Percentiles rank a stretch among this genome's conserved stretches.
phyloP scores from a whole-genome alignment of 1,140 invertebrate genomes.

The Melanaphis sacchari region DNA sequence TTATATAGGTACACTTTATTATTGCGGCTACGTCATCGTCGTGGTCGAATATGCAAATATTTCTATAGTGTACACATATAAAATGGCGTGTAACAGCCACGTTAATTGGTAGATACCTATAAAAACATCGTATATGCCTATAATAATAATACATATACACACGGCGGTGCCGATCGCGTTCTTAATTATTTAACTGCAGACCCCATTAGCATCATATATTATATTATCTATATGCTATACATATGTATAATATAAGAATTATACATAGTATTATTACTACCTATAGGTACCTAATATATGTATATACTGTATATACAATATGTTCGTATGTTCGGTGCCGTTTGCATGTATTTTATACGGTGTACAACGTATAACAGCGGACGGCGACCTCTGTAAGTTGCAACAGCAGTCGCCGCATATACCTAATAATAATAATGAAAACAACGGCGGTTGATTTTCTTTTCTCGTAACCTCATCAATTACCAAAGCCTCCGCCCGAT shows the following conservation, averaged over 20 bases:
- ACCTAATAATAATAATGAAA: slow-evolving; percentile 35
- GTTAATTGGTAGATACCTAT: slow-evolving; percentile 44
- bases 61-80: not conserved
- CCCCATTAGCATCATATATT: not conserved
- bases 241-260: not conserved
- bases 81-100: too few relatives aligned
- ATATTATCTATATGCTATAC: not conserved
- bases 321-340: not conserved
- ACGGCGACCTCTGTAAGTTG: not conserved
- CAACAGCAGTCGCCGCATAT: not conserved
- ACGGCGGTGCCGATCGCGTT: not conserved
- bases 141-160: not conserved
- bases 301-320: not conserved
- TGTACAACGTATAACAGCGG: not conserved
- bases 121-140: not conserved
- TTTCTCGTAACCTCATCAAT: slow-evolving; percentile 30
- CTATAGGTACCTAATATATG: not conserved
- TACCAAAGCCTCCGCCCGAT: not conserved
- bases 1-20: not conserved
- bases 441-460: slow-evolving; percentile 18
- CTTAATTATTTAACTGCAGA: slow-evolving; percentile 46
- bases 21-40: not conserved
- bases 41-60: slow-evolving; percentile 35
- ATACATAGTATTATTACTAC: slow-evolving; percentile 11
- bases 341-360: not conserved